Evolutionary conservation across 2,888 invertebrate genomes (phyloP), one percentile per base, ranked within the genome.

Genomic region (Pheosia gnoma): DNA sequence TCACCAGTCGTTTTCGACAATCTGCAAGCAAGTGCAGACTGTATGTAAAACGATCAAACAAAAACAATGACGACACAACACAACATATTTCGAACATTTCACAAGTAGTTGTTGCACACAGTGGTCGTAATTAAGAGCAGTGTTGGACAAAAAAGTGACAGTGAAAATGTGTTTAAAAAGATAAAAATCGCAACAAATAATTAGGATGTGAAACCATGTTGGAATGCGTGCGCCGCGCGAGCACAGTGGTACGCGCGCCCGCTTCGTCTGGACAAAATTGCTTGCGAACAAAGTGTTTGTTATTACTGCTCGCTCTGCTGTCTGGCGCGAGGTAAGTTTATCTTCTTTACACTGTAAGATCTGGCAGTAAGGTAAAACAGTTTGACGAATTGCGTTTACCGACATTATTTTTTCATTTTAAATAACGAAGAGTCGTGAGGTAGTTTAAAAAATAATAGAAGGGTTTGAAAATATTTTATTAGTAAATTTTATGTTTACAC

Each of bases 171-270:
- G 78, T 80, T 80, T 75, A 66, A 77, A 79, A 66, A 77, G 79
- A 82, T 84, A 82, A 78, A 75, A 71, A 74, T 73, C 71, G 73
- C 61, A 73, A 71, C 56, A 43, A 63, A 59, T 72, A 78, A 82
- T 75, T 83, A 90, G 85, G 90, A 92, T 92, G 91, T 91, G 86
- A 92, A 79, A 86, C 79, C 81, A 92, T 92, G 91, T 83, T 84
- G 82, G 87, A 71, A 91, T 90, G 91, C 79, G 86, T 83, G 83
- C 88, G 85, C 78, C 82, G 89, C 88, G 88, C 85, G 79, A 72
- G 76, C 82, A 74, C 80, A 67, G 78, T 75, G 80, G 75, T 78
- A 75, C 83, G 83, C 82, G 85, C 86, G 77, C 70, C 77, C 74
- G 74, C 77, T 66, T 70, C 58, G 25, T 64, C 51, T 43, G 61